Evolutionary conservation across 2,888 invertebrate genomes (phyloP).

Genomic region (Macrophya alboannulata): DNA sequence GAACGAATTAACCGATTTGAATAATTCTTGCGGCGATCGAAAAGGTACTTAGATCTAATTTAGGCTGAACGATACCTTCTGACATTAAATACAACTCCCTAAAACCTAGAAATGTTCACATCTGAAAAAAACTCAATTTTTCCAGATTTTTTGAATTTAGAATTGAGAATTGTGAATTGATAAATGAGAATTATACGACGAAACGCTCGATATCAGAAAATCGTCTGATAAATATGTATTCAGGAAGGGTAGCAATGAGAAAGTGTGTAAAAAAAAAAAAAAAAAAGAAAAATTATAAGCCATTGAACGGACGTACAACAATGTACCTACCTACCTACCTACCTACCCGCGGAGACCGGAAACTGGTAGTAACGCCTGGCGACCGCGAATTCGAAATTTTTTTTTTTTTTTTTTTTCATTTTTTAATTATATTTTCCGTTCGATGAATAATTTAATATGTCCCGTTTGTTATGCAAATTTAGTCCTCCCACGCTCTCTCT

Average conservation of each 20-base stretch:
- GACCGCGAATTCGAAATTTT: constrained; percentile 40
- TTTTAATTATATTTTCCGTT: constrained; percentile 50
- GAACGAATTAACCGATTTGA: too few relatives aligned
- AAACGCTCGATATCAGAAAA: neutral
- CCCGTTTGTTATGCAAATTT: constrained; percentile 53
- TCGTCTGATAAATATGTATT: neutral
- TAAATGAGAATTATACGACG: too few relatives aligned
- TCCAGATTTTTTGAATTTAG: too few relatives aligned
- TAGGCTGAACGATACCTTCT: too few relatives aligned
- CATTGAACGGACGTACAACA: neutral
- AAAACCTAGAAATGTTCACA: too few relatives aligned
- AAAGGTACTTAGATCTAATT: too few relatives aligned
- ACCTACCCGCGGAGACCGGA: neutral
- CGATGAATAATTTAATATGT: constrained; percentile 53
- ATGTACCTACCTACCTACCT: neutral
- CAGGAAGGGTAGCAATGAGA: neutral
- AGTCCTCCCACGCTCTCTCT: constrained; percentile 26
- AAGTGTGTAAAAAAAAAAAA: neutral
- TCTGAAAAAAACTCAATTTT: too few relatives aligned
- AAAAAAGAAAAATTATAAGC: neutral
- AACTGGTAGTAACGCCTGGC: constrained; percentile 1
- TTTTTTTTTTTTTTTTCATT: too few relatives aligned
- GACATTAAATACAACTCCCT: too few relatives aligned
- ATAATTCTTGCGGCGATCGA: too few relatives aligned
- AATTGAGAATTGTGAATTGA: neutral